These are phyloP conservation scores for Rotaria socialis DNA, from an alignment of 2,888 invertebrate genomes.

Conservation along the genomic window DNA sequence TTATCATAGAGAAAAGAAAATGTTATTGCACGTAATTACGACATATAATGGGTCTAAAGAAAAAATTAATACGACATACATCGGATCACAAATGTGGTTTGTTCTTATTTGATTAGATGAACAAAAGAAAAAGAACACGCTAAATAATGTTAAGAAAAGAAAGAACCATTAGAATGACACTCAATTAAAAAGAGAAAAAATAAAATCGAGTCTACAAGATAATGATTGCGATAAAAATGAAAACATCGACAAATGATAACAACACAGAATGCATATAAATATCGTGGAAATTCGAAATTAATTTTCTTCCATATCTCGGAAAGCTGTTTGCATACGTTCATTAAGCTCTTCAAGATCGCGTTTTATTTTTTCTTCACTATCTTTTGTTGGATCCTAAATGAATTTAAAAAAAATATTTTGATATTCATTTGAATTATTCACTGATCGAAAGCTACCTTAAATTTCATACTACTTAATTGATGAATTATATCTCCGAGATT, in stretches of 20 bases:
- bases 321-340: slow-evolving; percentile 92
- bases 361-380: slow-evolving; percentile 93
- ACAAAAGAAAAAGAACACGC: neutral
- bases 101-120: neutral
- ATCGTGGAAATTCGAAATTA: slow-evolving; percentile 72
- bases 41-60: neutral
- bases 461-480: slow-evolving; percentile 68
- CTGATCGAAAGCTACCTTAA: slow-evolving; percentile 63
- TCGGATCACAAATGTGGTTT: neutral
- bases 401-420: neutral
- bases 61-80: neutral
- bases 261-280: slow-evolving; percentile 73
- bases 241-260: neutral
- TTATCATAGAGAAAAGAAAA: neutral
- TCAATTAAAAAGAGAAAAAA: neutral
- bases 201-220: neutral
- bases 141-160: neutral
- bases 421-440: neutral
- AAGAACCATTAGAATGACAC: too few relatives aligned
- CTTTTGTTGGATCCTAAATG: slow-evolving; percentile 86
- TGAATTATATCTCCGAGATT: slow-evolving; percentile 90
- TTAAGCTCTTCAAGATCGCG: slow-evolving; percentile 90
- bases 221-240: slow-evolving; percentile 34
- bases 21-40: slow-evolving; percentile 7
- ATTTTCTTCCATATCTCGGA: slow-evolving; percentile 96